A percentile compares a stretch with the other conserved stretches of the same genome.
Evolutionary conservation across 2,888 invertebrate genomes (phyloP).

Genomic region (Ceriagrion tenellum): DNA sequence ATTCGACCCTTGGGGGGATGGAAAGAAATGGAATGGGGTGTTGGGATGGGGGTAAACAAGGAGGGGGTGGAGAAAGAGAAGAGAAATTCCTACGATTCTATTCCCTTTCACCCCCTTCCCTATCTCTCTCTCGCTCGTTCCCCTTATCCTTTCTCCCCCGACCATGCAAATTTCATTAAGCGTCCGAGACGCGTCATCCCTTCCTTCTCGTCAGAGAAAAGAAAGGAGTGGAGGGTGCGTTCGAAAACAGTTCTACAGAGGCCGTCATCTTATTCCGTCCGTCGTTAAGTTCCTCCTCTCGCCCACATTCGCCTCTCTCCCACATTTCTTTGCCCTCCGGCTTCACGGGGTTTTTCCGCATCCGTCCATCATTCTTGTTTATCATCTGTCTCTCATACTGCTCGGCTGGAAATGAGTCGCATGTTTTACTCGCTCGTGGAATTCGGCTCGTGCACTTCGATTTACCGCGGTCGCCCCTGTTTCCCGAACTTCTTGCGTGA

Average conservation of each 20-base stretch:
- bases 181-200: background rate
- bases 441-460: too few relatives aligned
- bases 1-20: background rate
- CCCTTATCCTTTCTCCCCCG: background rate
- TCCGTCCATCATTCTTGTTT: too few relatives aligned
- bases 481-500: too few relatives aligned
- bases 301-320: too few relatives aligned
- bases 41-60: background rate
- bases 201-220: background rate
- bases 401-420: too few relatives aligned
- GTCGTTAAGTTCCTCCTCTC: too few relatives aligned
- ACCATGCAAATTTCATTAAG: constrained; percentile 2
- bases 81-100: background rate
- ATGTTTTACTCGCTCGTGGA: too few relatives aligned
- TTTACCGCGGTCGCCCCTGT: too few relatives aligned
- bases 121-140: background rate
- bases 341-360: too few relatives aligned
- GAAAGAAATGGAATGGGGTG: background rate
- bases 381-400: too few relatives aligned
- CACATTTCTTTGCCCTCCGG: too few relatives aligned
- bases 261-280: background rate
- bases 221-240: background rate
- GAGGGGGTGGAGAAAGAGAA: background rate
- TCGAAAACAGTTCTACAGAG: background rate
- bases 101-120: background rate